Evolutionary conservation across 2,113 vertebrate species (phyloP).

Genomic region (Chamaetylas fuelleborni): DNA sequence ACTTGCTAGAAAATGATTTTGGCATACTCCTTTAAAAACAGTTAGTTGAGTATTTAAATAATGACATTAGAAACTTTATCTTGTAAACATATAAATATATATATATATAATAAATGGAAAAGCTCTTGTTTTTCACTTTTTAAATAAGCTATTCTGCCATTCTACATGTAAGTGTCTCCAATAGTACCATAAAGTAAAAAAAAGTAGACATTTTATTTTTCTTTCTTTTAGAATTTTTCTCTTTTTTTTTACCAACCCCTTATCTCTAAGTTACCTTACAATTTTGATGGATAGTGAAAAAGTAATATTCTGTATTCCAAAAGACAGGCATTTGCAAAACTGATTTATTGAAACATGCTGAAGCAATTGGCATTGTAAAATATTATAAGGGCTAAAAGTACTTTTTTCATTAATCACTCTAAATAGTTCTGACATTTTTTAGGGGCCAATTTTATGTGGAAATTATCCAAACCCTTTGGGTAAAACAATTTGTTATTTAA

Average conservation of each 20-base stretch:
- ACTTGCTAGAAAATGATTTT: neutral
- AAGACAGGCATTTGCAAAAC: neutral
- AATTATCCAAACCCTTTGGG: slow-evolving; percentile 45
- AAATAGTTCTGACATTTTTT: slow-evolving; percentile 50
- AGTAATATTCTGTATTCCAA: neutral
- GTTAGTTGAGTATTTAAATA: neutral
- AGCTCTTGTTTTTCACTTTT: neutral
- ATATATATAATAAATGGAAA: neutral
- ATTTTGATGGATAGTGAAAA: neutral
- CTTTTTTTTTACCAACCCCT: neutral
- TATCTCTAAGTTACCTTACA: neutral
- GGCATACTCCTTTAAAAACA: neutral
- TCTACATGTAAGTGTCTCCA: neutral
- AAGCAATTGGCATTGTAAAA: slow-evolving; percentile 36
- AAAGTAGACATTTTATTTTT: neutral
- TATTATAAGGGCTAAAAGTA: neutral
- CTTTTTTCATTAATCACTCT: slow-evolving; percentile 55
- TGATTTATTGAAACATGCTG: slow-evolving; percentile 36
- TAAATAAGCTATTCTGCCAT: neutral
- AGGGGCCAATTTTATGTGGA: slow-evolving; percentile 43
- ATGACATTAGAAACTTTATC: neutral
- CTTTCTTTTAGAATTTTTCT: neutral
- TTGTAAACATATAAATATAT: neutral
- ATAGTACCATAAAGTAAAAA: neutral
- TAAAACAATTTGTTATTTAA: slow-evolving; percentile 58